A percentile compares a stretch with the other conserved stretches of the same genome.
These are phyloP conservation scores for Procambarus virginalis DNA, from an alignment of 1,140 invertebrate genomes.

Conservation along the genomic window DNA sequence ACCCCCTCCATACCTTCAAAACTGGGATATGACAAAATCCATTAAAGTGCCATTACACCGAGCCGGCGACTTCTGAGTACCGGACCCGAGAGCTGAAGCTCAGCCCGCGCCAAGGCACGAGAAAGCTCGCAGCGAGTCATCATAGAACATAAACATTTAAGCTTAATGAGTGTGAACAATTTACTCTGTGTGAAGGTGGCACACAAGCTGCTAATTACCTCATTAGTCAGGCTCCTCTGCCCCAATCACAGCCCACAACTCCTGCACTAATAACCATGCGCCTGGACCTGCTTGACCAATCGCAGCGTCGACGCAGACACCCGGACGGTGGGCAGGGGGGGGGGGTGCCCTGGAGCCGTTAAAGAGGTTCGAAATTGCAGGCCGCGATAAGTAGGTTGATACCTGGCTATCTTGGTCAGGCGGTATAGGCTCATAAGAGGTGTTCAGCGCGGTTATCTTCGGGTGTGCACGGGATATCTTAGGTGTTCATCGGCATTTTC, in stretches of 20 bases:
- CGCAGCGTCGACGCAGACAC: too few relatives aligned
- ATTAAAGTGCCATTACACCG: too few relatives aligned
- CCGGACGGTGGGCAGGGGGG: too few relatives aligned
- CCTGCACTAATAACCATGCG: not conserved
- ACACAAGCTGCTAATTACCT: not conserved
- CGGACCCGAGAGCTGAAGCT: too few relatives aligned
- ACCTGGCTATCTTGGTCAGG: not conserved
- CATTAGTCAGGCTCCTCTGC: not conserved
- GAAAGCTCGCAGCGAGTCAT: too few relatives aligned
- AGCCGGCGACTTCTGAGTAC: too few relatives aligned
- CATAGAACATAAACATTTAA: not conserved
- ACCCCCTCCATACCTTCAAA: too few relatives aligned
- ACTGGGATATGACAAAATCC: too few relatives aligned
- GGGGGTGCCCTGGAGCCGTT: too few relatives aligned
- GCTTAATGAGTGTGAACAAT: not conserved
- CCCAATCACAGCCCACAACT: not conserved
- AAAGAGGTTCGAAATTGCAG: not conserved
- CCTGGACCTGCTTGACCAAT: not conserved
- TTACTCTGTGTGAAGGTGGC: not conserved
- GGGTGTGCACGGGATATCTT: not conserved
- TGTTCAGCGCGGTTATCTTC: not conserved
- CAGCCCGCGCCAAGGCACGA: too few relatives aligned
- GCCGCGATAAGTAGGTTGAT: not conserved
- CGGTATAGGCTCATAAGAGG: not conserved
- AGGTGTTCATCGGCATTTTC: not conserved